These are phyloP conservation scores for Caenorhabditis drosophilae DNA, from an alignment of 2,888 invertebrate species.

Conservation along the genomic window DNA sequence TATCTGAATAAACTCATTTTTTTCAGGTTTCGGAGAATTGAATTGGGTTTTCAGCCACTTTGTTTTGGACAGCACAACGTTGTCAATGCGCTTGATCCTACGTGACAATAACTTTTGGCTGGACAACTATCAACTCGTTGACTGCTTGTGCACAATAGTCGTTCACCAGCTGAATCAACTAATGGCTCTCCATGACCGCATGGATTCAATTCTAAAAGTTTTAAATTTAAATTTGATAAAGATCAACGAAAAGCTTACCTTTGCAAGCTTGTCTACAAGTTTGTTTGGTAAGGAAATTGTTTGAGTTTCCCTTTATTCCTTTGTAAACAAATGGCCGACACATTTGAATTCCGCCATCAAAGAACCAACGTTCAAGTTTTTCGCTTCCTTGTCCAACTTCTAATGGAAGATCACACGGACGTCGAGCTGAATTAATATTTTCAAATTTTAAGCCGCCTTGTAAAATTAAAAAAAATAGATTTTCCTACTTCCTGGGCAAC, in stretches of 20 bases:
- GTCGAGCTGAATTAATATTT: conserved; percentile 40
- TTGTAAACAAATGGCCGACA: conserved; percentile 55
- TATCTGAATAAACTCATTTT: conserved; percentile 33
- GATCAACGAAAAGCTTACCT: conserved; percentile 26
- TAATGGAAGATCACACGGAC: conserved; percentile 52
- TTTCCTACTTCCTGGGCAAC: conserved; percentile 67
- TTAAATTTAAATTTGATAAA: neutral
- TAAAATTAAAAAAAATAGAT: neutral
- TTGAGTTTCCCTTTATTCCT: conserved; percentile 61
- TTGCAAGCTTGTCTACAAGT: conserved; percentile 59
- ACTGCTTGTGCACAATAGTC: conserved; percentile 55
- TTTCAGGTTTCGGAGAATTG: conserved; percentile 3
- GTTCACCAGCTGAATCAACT: conserved; percentile 51
- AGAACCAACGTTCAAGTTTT: conserved; percentile 57
- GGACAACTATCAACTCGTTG: conserved; percentile 45
- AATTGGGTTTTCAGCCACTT: neutral
- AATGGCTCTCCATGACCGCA: conserved; percentile 62
- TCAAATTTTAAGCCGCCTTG: neutral
- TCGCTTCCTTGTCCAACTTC: conserved; percentile 53
- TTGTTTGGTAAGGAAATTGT: conserved; percentile 60
- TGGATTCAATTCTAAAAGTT: conserved; percentile 57
- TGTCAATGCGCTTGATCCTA: conserved; percentile 56
- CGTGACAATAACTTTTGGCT: conserved; percentile 59
- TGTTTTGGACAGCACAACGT: conserved; percentile 62
- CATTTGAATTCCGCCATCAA: conserved; percentile 57